Evolutionary conservation across 2,888 invertebrate species (phyloP).

Genomic region (Poecilobothrus nobilitatus): DNA sequence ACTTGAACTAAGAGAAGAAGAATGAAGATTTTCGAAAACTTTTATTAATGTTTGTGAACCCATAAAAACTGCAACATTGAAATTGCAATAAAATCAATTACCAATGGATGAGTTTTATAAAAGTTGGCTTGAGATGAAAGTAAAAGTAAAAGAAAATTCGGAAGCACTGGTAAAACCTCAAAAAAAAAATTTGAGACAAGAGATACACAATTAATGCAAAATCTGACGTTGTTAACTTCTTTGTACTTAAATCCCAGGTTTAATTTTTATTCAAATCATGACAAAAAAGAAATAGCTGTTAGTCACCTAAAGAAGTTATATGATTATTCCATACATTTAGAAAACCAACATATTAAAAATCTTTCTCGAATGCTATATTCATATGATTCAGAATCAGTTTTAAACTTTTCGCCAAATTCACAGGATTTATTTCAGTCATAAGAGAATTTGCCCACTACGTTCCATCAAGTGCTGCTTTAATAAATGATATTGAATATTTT

Average conservation of each 20-base stretch:
- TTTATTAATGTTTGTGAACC: not conserved
- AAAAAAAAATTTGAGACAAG: not conserved
- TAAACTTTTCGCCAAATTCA: no score
- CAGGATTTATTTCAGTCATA: not conserved
- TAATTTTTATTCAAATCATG: not conserved
- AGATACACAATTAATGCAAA: not conserved
- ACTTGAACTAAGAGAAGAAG: no score
- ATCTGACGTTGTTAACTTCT: not conserved
- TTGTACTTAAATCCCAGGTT: not conserved
- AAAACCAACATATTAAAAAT: no score
- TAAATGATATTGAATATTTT: not conserved
- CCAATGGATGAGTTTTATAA: not conserved
- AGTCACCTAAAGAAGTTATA: not conserved
- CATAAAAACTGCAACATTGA: not conserved
- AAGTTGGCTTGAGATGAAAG: not conserved
- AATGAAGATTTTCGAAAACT: no score
- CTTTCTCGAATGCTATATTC: not conserved
- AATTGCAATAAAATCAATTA: not conserved
- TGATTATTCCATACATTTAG: not conserved
- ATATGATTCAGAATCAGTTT: not conserved
- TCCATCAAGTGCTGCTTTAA: not conserved
- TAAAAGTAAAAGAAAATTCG: not conserved
- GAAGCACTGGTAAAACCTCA: not conserved
- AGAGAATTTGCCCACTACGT: not conserved
- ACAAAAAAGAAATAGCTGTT: not conserved